Percentiles rank a stretch among this genome's conserved stretches.
These are phyloP conservation scores for Luperina nickerlii DNA, from an alignment of 2,888 invertebrate genomes.

Conservation along the genomic window DNA sequence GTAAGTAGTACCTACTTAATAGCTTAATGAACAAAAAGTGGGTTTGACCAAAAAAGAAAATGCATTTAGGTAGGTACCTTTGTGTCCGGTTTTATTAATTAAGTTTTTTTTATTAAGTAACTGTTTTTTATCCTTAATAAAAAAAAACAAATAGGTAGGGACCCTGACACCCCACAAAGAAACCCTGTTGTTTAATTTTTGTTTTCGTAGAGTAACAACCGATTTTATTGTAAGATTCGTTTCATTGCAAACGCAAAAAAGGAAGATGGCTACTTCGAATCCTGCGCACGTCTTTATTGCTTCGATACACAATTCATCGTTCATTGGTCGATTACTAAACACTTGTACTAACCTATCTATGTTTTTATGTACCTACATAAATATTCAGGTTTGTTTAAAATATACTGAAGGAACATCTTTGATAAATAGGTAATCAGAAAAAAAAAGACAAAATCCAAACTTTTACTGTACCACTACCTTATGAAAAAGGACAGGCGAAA, in stretches of 20 bases:
- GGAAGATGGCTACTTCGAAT: constrained; percentile 33
- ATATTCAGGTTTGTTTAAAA: background rate
- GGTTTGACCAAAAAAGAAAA: background rate
- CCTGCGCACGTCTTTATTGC: constrained; percentile 53
- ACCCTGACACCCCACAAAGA: background rate
- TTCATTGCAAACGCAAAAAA: constrained; percentile 13
- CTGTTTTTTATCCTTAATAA: background rate
- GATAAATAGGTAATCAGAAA: background rate
- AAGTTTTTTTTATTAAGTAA: too few relatives aligned
- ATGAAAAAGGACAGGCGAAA: background rate
- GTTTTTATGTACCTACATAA: constrained; percentile 15
- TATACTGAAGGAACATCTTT: background rate
- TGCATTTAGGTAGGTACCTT: background rate
- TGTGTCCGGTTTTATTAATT: background rate
- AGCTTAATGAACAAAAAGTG: background rate
- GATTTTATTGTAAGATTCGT: constrained; percentile 14
- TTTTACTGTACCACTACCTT: background rate
- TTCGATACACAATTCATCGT: constrained; percentile 45
- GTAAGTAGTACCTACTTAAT: too few relatives aligned
- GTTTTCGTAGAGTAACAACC: background rate
- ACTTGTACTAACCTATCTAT: background rate
- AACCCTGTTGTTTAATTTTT: too few relatives aligned
- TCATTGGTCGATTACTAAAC: constrained; percentile 58
- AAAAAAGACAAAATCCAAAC: background rate
- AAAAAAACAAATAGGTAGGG: background rate